Percentiles rank a stretch among this genome's conserved stretches.
Conservation (phyloP, 2,888 invertebrate species). For the Meta bourneti region DNA sequence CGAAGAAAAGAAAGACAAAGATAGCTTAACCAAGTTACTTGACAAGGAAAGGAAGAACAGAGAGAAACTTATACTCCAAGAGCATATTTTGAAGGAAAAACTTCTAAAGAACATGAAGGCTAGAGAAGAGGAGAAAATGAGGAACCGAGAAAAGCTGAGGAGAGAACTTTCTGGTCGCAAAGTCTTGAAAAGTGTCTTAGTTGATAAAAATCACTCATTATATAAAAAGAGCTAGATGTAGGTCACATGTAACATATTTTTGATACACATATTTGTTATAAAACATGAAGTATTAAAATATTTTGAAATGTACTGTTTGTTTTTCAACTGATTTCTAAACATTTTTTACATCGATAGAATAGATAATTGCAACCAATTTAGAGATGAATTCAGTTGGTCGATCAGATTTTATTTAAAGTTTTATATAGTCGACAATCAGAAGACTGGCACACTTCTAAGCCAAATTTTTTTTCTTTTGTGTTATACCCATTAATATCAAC, state of each 20-base stretch:
- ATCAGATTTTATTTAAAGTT: no score
- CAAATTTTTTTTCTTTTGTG: no score
- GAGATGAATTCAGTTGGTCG: no score
- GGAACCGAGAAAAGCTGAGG: slow-evolving; percentile 70
- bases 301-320: no score
- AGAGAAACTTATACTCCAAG: slow-evolving; percentile 59
- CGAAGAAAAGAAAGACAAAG: slow-evolving; percentile 43
- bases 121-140: slow-evolving; percentile 58
- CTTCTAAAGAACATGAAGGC: slow-evolving; percentile 64
- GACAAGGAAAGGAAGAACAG: slow-evolving; percentile 57
- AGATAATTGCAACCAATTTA: no score
- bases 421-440: no score
- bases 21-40: not conserved
- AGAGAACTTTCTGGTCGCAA: slow-evolving; percentile 71
- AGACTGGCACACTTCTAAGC: no score
- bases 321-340: no score
- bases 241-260: slow-evolving; percentile 9
- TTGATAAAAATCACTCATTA: not conserved
- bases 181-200: slow-evolving; percentile 71
- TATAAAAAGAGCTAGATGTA: not conserved
- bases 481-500: no score
- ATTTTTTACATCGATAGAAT: no score
- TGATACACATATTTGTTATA: slow-evolving; percentile 5
- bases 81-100: slow-evolving; percentile 69
- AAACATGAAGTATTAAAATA: not conserved